phyloP scores from a whole-genome alignment of 2,888 invertebrate species.

The Stictocephala bisonia region DNA sequence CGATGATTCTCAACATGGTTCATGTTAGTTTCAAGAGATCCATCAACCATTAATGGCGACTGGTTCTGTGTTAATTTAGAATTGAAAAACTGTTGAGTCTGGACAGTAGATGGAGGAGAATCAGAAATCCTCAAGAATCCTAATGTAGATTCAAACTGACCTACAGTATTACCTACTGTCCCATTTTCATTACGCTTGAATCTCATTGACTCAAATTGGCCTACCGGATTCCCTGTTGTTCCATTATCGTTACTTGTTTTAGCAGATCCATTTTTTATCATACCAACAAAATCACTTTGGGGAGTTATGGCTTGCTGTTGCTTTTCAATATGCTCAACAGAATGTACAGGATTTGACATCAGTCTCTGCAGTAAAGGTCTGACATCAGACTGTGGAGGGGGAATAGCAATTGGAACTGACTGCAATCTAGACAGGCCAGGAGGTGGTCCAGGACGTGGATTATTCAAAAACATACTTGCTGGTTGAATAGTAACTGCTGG shows the following conservation, averaged over 20 bases:
- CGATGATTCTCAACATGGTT: slow-evolving; percentile 30
- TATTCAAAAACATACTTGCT: slow-evolving; percentile 38
- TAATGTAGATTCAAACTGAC: slow-evolving; percentile 67
- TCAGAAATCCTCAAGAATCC: slow-evolving; percentile 69
- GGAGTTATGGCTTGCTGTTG: slow-evolving; percentile 79
- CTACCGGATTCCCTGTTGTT: not conserved
- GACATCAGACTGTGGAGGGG: slow-evolving; percentile 52
- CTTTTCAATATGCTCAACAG: slow-evolving; percentile 89
- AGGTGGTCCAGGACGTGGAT: slow-evolving; percentile 46
- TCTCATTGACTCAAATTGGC: not conserved
- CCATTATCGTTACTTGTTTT: slow-evolving; percentile 4
- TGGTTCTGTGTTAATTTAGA: slow-evolving; percentile 63
- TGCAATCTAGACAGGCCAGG: slow-evolving; percentile 48
- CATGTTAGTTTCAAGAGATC: slow-evolving; percentile 13
- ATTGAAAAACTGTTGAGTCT: slow-evolving; percentile 65
- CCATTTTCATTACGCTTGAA: not conserved
- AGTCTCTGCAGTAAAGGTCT: slow-evolving; percentile 77
- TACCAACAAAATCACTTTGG: slow-evolving; percentile 51
- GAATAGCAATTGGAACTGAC: slow-evolving; percentile 36
- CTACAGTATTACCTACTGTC: slow-evolving; percentile 1
- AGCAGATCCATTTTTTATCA: slow-evolving; percentile 42
- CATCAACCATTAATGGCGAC: slow-evolving; percentile 25
- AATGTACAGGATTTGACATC: slow-evolving; percentile 86
- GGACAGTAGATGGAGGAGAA: slow-evolving; percentile 58
- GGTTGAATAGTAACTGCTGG: slow-evolving; percentile 51